phyloP scores from a whole-genome alignment of 2,888 invertebrate genomes.

The Rhopalosiphum nymphaeae region DNA sequence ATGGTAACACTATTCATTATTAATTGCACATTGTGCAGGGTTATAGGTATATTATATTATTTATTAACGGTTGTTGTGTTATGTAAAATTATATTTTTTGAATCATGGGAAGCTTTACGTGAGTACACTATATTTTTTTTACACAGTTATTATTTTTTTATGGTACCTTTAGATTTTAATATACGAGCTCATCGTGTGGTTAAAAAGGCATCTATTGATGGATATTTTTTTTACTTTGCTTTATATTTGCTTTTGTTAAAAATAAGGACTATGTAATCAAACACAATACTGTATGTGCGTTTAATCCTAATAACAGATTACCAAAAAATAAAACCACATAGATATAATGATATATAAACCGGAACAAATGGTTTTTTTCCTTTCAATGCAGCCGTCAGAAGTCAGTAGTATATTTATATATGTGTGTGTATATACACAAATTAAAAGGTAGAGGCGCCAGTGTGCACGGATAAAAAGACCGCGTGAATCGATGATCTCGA shows the following conservation, averaged over 20 bases:
- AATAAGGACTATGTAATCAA: slow-evolving; percentile 56
- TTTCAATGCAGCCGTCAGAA: slow-evolving; percentile 12
- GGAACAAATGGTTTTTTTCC: slow-evolving; percentile 57
- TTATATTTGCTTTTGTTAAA: slow-evolving; percentile 43
- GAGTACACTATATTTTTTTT: neutral
- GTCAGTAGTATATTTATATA: slow-evolving; percentile 1
- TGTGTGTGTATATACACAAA: slow-evolving; percentile 60
- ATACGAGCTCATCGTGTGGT: neutral
- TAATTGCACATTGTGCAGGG: neutral
- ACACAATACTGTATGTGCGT: slow-evolving; percentile 38
- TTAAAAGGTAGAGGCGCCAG: slow-evolving; percentile 62
- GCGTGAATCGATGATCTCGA: slow-evolving; percentile 56
- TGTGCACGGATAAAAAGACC: slow-evolving; percentile 43
- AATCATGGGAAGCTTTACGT: neutral
- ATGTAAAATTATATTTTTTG: neutral
- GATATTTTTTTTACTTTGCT: neutral
- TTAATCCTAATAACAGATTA: slow-evolving; percentile 49
- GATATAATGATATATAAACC: slow-evolving; percentile 52
- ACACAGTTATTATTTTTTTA: slow-evolving; percentile 8
- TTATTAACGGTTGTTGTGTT: neutral
- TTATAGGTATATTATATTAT: neutral
- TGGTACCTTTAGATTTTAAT: neutral
- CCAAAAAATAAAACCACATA: neutral
- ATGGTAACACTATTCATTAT: neutral
- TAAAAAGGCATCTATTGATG: neutral